phyloP scores from a whole-genome alignment of 2,888 invertebrate species.

The Torymus aiolomorphi region DNA sequence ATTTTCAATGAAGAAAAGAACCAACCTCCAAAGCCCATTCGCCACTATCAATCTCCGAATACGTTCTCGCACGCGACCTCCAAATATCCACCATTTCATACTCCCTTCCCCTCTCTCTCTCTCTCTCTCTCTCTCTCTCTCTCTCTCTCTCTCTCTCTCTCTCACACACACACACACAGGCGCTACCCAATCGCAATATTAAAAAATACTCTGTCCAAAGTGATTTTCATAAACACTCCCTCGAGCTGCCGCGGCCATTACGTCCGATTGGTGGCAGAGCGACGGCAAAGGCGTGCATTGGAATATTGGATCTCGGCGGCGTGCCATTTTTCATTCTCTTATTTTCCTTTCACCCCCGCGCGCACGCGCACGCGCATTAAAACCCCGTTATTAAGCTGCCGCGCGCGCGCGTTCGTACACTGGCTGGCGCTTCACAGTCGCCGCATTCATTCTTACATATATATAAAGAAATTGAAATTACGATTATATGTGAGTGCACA shows the following conservation, averaged over 20 bases:
- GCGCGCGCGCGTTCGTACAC: background rate
- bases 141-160: no score
- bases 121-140: no score
- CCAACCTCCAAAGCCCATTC: no score
- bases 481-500: slow-evolving; percentile 53
- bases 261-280: background rate
- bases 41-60: no score
- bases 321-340: slow-evolving; percentile 48
- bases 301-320: slow-evolving; percentile 49
- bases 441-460: slow-evolving; percentile 53
- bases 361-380: slow-evolving; percentile 19
- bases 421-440: slow-evolving; percentile 39
- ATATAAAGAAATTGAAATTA: slow-evolving; percentile 57
- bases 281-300: slow-evolving; percentile 17
- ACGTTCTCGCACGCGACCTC: no score
- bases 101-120: no score
- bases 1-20: no score
- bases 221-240: background rate
- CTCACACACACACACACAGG: background rate
- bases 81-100: no score
- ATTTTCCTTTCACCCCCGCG: slow-evolving; percentile 26
- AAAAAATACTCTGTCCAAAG: no score
- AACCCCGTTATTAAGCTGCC: slow-evolving; percentile 50
- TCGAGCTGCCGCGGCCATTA: background rate
- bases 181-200: no score